These are phyloP conservation scores for Drosophila macrospina DNA, from an alignment of 2,888 invertebrate species.

Conservation along the genomic window DNA sequence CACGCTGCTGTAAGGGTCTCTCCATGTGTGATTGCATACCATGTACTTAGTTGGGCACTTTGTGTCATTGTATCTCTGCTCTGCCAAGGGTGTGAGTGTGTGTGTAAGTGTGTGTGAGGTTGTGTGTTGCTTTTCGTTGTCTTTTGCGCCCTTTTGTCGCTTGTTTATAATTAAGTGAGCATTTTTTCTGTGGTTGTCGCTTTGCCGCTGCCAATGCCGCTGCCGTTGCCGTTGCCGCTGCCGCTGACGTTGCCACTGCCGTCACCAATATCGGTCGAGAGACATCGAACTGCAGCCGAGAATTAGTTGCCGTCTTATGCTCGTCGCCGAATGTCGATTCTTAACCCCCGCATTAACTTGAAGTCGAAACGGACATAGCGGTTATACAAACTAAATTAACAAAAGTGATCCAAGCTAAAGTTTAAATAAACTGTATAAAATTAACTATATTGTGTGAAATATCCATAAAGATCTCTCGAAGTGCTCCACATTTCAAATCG, in stretches of 20 bases:
- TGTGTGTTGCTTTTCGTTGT: conserved; percentile 60
- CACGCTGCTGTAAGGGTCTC: conserved; percentile 66
- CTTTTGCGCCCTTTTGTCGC: conserved; percentile 76
- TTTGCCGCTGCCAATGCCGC: conserved; percentile 55
- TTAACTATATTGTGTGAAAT: conserved; percentile 2
- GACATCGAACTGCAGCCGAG: conserved; percentile 78
- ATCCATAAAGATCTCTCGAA: conserved; percentile 4
- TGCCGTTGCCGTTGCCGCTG: conserved; percentile 50
- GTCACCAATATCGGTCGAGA: conserved; percentile 75
- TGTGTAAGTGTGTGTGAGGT: conserved; percentile 32
- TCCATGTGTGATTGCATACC: conserved; percentile 49
- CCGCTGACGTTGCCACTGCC: conserved; percentile 22
- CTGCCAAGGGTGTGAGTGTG: conserved; percentile 36
- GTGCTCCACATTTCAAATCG: conserved; percentile 3
- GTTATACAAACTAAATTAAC: conserved; percentile 2
- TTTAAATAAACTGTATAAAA: conserved; percentile 1
- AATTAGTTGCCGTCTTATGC: conserved; percentile 85
- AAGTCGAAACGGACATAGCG: conserved; percentile 29
- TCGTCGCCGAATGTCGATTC: conserved; percentile 84
- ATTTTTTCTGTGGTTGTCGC: conserved; percentile 80
- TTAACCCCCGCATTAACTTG: conserved; percentile 62
- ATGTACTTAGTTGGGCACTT: conserved; percentile 50
- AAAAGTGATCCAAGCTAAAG: conserved; percentile 4
- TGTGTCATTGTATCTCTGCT: conserved; percentile 57
- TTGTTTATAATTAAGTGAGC: conserved; percentile 81